phyloP scores from a whole-genome alignment of 2,888 invertebrate species.

The Biston stratarius region DNA sequence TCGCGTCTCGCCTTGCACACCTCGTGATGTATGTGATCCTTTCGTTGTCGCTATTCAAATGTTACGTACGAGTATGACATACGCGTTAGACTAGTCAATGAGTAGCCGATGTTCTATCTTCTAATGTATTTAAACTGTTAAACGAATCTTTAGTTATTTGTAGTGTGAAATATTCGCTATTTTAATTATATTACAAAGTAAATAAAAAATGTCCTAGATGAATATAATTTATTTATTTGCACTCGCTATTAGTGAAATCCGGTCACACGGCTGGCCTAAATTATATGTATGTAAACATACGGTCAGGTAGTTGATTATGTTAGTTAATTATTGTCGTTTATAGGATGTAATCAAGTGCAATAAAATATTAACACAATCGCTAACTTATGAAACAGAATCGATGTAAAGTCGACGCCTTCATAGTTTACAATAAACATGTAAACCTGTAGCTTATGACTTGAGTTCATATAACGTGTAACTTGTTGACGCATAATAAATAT shows the following conservation, averaged over 20 bases:
- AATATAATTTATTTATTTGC: slow-evolving; percentile 78
- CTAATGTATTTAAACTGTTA: slow-evolving; percentile 79
- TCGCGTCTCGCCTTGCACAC: slow-evolving; percentile 57
- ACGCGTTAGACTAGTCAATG: slow-evolving; percentile 85
- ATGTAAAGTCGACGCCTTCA: slow-evolving; percentile 69
- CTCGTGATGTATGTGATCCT: slow-evolving; percentile 72
- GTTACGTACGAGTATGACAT: slow-evolving; percentile 70
- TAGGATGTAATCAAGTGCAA: slow-evolving; percentile 71
- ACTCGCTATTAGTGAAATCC: slow-evolving; percentile 61
- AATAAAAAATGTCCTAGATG: slow-evolving; percentile 68
- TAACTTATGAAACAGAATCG: slow-evolving; percentile 72
- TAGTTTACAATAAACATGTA: slow-evolving; percentile 58
- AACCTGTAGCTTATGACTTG: slow-evolving; percentile 67
- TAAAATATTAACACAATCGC: slow-evolving; percentile 65
- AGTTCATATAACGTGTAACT: slow-evolving; percentile 66
- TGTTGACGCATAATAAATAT: slow-evolving; percentile 83
- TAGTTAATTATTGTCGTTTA: slow-evolving; percentile 61
- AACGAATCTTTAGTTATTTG: slow-evolving; percentile 82
- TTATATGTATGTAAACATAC: slow-evolving; percentile 32
- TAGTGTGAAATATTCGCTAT: slow-evolving; percentile 79
- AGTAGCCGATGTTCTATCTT: slow-evolving; percentile 82
- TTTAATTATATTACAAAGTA: slow-evolving; percentile 60
- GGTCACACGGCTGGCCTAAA: slow-evolving; percentile 37
- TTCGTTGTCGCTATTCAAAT: slow-evolving; percentile 77
- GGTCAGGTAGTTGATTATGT: slow-evolving; percentile 42